These are phyloP conservation scores for Dugesia japonica DNA, from an alignment of 2,888 invertebrate species.

Conservation along the genomic window DNA sequence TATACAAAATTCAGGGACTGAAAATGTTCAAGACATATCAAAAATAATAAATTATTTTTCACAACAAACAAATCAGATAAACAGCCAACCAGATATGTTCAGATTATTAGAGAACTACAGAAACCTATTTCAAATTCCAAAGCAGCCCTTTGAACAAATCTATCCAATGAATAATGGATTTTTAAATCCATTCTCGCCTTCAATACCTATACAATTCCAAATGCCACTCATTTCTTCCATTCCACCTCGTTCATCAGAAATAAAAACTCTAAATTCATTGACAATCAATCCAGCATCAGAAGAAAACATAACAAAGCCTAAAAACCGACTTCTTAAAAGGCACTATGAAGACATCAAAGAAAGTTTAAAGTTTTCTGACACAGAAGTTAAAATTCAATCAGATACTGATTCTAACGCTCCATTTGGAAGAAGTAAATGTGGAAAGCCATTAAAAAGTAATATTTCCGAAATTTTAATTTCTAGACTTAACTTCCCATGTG, in stretches of 20 bases:
- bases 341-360: neutral
- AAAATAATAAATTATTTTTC: neutral
- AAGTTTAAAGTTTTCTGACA: neutral
- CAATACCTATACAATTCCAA: neutral
- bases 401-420: neutral
- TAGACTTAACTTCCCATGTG: too few relatives aligned
- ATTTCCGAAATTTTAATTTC: too few relatives aligned
- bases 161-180: neutral
- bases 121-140: neutral
- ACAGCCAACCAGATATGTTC: neutral
- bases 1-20: neutral
- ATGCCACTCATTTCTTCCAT: neutral
- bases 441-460: constrained; percentile 9
- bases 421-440: constrained; percentile 1
- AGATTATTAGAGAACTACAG: neutral
- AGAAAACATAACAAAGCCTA: neutral
- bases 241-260: neutral
- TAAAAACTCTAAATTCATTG: neutral
- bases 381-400: neutral
- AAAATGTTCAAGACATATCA: neutral
- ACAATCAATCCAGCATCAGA: neutral
- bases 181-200: neutral
- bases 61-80: neutral
- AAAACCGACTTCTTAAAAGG: neutral
- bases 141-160: neutral